Base-by-base conservation (phyloP, 2,113 vertebrate genomes). In the Corvus cornix region DNA sequence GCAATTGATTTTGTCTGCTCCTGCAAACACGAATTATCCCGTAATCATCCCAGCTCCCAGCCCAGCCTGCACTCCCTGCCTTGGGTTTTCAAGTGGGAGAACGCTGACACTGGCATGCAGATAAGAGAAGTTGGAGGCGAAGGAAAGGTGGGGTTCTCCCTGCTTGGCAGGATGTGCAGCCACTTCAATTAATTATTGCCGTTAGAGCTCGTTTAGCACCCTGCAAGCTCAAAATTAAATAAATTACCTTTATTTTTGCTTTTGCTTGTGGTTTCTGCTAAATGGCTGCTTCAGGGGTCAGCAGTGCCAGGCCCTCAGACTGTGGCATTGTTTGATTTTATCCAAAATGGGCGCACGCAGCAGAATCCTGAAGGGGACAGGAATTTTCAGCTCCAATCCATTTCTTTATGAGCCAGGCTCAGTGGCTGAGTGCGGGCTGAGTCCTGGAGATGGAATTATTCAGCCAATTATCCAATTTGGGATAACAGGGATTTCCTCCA, bases 1-100 rank as follows among this genome's bases (percentile, higher is more conserved):
- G 78, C 92, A 63, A 97, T 96, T 96, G 97, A 97, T 98, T 97
- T 95, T 97, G 91, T 95, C 97, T 98, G 95, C 85, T 95, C 87
- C 94, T 93, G 89, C 96, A 97, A 97, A 97, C 82, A 93, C 21
- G 74, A 97, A 97, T 98, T 97, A 97, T 93, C 84, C 92, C 8
- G 1, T 74, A 92, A 97, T 97, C 96, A 97, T 94, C 93, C 94
- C 73, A 70, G 96, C 94, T 97, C 79, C 89, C 87, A 95, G 95
- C 84, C 88, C 75, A 46, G 76, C 92, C 96, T 62, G 64, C 44
- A 43, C 86, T 91, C 95, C 90, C 93, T 93, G 94, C 60, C 93
- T 91, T 92, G 68, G 87, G 37, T 94, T 87, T 93, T 43, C 79
- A 62, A 90, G 84, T 22, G 85, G 95, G 79, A 91, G 96, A 96